A percentile compares a stretch with the other conserved stretches of the same genome.
These are phyloP conservation scores for Equus przewalskii DNA, from an alignment of 2,113 vertebrate genomes.

Conservation along the genomic window DNA sequence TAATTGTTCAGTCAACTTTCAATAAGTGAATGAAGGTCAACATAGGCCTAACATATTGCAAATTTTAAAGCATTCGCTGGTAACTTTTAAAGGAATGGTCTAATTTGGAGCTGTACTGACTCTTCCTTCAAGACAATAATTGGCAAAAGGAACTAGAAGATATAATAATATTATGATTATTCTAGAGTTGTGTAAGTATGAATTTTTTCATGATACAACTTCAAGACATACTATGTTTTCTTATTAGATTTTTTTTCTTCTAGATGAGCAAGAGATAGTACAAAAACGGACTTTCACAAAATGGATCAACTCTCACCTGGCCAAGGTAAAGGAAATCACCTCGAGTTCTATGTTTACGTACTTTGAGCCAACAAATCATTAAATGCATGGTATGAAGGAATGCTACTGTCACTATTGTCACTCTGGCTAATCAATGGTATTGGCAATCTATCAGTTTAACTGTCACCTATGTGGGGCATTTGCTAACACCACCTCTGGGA, in stretches of 20 bases:
- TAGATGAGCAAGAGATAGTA: constrained; percentile 99
- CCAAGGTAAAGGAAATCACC: constrained; percentile 91
- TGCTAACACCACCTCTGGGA: background rate
- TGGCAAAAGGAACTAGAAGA: constrained; percentile 25
- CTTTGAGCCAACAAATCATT: background rate
- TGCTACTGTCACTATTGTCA: rapidly evolving
- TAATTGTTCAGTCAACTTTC: background rate
- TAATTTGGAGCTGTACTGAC: background rate
- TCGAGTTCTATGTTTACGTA: background rate
- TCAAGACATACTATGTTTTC: background rate
- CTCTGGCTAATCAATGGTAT: background rate
- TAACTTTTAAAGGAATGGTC: background rate
- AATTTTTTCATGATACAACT: background rate
- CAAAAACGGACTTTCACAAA: constrained; percentile 99
- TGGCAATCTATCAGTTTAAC: background rate
- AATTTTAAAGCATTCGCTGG: background rate
- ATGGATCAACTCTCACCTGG: constrained; percentile 99
- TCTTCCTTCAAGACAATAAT: background rate
- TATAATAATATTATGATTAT: background rate
- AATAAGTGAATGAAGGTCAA: background rate
- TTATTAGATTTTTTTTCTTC: constrained; percentile 76
- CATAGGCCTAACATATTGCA: background rate
- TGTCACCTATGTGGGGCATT: background rate
- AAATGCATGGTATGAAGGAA: background rate
- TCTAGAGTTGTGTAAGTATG: background rate